Evolutionary conservation across 2,113 vertebrate species (phyloP), one percentile per base, ranked within the genome.

Genomic region (Tetrao urogallus): DNA sequence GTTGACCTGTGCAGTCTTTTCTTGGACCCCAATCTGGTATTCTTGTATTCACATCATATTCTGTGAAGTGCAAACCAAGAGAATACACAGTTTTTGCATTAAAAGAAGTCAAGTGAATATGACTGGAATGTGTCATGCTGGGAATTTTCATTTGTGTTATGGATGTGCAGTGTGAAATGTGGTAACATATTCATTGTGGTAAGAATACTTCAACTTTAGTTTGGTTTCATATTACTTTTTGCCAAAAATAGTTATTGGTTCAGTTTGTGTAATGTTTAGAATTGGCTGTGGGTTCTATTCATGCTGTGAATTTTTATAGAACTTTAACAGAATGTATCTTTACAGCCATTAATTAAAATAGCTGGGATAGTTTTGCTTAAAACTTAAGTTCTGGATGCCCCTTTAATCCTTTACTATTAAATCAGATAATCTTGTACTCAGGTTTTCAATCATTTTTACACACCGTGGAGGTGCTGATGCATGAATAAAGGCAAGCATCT

Each of bases 1-100:
- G 89, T 94, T 96, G 92, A 97, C 63, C 88, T 96, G 95, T 97
- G 97, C 96, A 96, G 84, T 95, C 96, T 96, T 91, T 97, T 97
- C 95, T 97, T 97, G 97, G 94, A 96, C 95, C 97, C 97, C 94
- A 88, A 97, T 97, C 88, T 97, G 97, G 96, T 98, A 98, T 97
- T 97, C 95, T 97, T 98, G 97, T 99, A 98, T 98, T 98, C 97
- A 98, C 97, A 98, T 98, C 97, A 94, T 98, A 97, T 97, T 98
- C 94, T 97, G 98, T 98, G 96, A 97, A 97, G 97, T 98, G 97
- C 97, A 96, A 98, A 98, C 94, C 96, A 97, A 98, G 97, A 97
- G 64, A 97, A 98, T 88, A 95, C 80, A 91, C 96, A 95, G 95
- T 97, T 98, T 84, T 98, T 97, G 96, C 95, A 96, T 97, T 97